phyloP scores from a whole-genome alignment of 2,888 invertebrate genomes.

The Ichneumoninae sp. region DNA sequence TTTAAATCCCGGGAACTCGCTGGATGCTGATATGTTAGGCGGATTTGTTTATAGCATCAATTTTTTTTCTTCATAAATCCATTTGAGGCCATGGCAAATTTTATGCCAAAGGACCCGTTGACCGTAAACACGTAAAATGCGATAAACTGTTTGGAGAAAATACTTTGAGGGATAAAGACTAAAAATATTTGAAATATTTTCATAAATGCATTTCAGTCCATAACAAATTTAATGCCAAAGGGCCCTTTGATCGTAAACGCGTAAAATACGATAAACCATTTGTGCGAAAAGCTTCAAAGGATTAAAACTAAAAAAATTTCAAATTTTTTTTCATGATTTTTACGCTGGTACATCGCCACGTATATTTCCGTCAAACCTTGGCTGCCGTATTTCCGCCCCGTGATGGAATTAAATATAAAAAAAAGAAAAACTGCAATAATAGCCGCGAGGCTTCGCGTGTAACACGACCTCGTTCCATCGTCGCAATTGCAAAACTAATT shows the following conservation, averaged over 20 bases:
- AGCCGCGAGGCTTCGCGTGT: slow-evolving; percentile 2
- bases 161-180: background rate
- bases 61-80: too few relatives aligned
- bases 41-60: too few relatives aligned
- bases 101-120: background rate
- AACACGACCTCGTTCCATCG: slow-evolving; percentile 49
- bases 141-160: background rate
- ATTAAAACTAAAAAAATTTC: background rate
- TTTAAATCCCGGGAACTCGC: too few relatives aligned
- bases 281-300: background rate
- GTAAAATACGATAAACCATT: background rate
- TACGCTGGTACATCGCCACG: background rate
- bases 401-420: slow-evolving; percentile 1
- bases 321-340: background rate
- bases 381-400: slow-evolving; percentile 4
- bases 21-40: too few relatives aligned
- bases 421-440: slow-evolving; percentile 9
- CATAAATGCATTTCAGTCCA: too few relatives aligned
- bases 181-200: background rate
- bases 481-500: slow-evolving; percentile 51
- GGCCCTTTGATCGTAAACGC: background rate
- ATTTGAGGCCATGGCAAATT: background rate
- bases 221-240: background rate
- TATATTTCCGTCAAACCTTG: background rate
- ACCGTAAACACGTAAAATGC: background rate